phyloP scores from a whole-genome alignment of 2,888 invertebrate species.

The Drosophila planitibia region DNA sequence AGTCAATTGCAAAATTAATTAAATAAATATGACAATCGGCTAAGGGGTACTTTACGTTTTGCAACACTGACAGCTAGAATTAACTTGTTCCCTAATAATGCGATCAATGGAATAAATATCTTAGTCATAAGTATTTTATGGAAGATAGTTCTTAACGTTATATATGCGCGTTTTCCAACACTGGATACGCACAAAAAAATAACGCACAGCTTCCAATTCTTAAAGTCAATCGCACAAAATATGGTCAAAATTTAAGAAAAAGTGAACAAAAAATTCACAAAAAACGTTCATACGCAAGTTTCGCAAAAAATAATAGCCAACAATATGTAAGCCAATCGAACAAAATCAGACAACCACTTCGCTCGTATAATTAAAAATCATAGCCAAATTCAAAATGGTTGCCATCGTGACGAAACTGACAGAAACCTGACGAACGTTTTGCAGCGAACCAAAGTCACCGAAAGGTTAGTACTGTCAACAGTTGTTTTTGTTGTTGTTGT shows the following conservation, averaged over 20 bases:
- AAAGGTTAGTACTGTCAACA: constrained; percentile 1
- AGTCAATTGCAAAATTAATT: constrained; percentile 7
- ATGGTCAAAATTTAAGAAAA: background rate
- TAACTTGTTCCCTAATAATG: background rate
- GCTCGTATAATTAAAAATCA: background rate
- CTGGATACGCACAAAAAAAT: background rate
- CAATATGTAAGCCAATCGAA: background rate
- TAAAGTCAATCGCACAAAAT: background rate
- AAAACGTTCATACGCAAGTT: background rate
- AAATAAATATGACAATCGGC: constrained; percentile 23
- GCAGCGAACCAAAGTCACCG: constrained; percentile 3
- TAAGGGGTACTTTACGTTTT: background rate
- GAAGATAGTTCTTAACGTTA: background rate
- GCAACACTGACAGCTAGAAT: background rate
- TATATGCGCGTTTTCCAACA: background rate
- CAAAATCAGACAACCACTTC: background rate
- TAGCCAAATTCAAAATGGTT: background rate
- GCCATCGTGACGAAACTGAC: constrained; percentile 1
- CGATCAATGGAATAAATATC: background rate
- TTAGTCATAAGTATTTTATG: background rate
- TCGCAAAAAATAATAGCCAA: background rate
- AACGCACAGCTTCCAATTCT: background rate
- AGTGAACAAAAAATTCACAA: background rate
- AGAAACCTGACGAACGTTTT: constrained; percentile 2
- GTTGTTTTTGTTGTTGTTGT: background rate